Percentiles rank a stretch among this genome's conserved stretches.
Conservation (phyloP, 1,140 invertebrate genomes). For the Hypothenemus hampei region DNA sequence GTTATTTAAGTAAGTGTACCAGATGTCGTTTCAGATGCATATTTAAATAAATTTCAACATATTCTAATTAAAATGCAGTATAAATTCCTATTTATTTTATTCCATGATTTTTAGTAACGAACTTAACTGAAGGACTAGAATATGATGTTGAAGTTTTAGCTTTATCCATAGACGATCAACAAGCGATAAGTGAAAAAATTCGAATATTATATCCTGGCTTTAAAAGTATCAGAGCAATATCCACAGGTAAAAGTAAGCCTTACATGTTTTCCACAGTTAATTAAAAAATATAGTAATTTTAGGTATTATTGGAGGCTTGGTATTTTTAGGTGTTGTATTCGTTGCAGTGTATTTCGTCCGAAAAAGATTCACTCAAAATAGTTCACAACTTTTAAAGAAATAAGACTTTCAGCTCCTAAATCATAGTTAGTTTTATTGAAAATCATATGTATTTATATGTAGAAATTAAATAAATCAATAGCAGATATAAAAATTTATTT, state of each 20-base stretch:
- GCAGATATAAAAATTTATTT: no score
- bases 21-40: no score
- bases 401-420: no score
- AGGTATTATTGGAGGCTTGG: slow-evolving; percentile 41
- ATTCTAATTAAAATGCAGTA: background rate
- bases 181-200: slow-evolving; percentile 53
- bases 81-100: background rate
- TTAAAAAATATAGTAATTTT: slow-evolving; percentile 3
- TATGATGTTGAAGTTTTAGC: slow-evolving; percentile 65
- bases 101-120: slow-evolving; percentile 49
- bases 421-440: no score
- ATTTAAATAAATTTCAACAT: slow-evolving; percentile 9
- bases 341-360: slow-evolving; percentile 57
- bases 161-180: slow-evolving; percentile 51
- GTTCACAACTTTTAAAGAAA: slow-evolving; percentile 10
- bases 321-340: slow-evolving; percentile 54
- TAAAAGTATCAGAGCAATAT: slow-evolving; percentile 55
- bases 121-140: slow-evolving; percentile 58
- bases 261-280: background rate
- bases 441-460: no score
- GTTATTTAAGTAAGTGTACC: slow-evolving; percentile 54
- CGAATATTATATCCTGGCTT: slow-evolving; percentile 57
- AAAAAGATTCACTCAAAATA: slow-evolving; percentile 43
- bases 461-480: no score
- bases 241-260: slow-evolving; percentile 54